A percentile compares a stretch with the other conserved stretches of the same genome.
Conservation (phyloP, 1,140 invertebrate genomes). For the Caerostris darwini region DNA sequence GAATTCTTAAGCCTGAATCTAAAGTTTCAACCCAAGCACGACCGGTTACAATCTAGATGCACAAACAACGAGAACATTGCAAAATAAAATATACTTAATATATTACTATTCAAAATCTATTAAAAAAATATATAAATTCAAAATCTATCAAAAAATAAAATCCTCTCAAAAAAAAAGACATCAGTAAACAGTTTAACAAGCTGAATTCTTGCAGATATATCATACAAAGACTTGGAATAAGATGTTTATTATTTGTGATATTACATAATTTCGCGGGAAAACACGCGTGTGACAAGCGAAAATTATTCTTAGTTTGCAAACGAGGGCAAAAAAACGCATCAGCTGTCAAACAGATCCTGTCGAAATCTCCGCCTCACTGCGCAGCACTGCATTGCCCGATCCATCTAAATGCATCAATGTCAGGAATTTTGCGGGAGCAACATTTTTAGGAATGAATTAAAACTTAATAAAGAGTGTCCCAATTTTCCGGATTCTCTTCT, state of each 20-base stretch:
- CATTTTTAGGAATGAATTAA: constrained; percentile 39
- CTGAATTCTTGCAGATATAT: background rate
- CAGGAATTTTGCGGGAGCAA: background rate
- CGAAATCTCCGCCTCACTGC: background rate
- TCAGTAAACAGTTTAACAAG: background rate
- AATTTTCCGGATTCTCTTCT: background rate
- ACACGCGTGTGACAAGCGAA: background rate
- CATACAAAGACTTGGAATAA: background rate
- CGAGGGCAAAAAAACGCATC: background rate
- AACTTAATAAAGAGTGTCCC: constrained; percentile 37
- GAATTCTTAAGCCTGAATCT: too few relatives aligned
- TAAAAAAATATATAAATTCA: too few relatives aligned
- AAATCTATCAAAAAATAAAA: too few relatives aligned
- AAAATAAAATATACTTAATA: too few relatives aligned
- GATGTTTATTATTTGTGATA: background rate
- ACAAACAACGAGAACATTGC: too few relatives aligned
- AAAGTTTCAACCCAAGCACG: too few relatives aligned
- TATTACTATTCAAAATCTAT: too few relatives aligned
- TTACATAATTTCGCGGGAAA: background rate
- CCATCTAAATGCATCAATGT: constrained; percentile 50
- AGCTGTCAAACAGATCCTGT: background rate
- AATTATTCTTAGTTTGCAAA: constrained; percentile 10
- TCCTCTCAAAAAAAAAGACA: background rate
- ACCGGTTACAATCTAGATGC: too few relatives aligned
- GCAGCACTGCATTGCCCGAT: background rate